phyloP scores from a whole-genome alignment of 1,140 invertebrate species.

The Melanaphis sacchari region DNA sequence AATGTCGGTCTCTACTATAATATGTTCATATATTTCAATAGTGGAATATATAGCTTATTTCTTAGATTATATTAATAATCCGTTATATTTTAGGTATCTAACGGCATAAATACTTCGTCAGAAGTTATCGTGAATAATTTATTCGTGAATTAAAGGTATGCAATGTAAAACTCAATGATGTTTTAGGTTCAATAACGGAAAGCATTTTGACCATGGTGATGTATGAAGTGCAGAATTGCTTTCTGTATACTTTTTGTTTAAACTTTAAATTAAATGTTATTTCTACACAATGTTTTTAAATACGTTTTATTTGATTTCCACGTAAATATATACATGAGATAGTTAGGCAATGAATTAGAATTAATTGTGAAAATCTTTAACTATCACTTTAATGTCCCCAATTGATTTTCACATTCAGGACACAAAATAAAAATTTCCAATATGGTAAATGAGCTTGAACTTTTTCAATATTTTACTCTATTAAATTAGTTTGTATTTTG shows the following conservation, averaged over 20 bases:
- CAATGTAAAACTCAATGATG: background rate
- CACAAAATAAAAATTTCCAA: background rate
- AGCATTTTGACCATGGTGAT: background rate
- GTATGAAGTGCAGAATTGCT: background rate
- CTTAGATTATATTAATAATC: no score
- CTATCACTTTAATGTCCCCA: background rate
- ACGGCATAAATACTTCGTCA: no score
- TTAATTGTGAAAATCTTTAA: background rate
- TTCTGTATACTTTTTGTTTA: background rate
- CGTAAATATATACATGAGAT: no score
- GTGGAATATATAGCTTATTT: no score
- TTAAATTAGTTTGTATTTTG: conserved; percentile 3
- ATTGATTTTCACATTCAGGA: background rate
- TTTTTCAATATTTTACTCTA: background rate
- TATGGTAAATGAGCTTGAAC: background rate
- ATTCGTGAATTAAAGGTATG: background rate
- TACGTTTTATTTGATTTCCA: background rate
- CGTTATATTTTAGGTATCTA: background rate
- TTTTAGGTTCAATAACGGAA: background rate
- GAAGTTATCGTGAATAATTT: background rate
- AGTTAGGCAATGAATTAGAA: background rate
- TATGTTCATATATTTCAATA: no score
- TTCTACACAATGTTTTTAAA: background rate
- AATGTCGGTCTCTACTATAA: no score
- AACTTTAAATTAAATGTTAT: background rate